Evolutionary conservation across 2,888 invertebrate species (phyloP), one percentile per base, ranked within the genome.

Genomic region (Nomada fucata): DNA sequence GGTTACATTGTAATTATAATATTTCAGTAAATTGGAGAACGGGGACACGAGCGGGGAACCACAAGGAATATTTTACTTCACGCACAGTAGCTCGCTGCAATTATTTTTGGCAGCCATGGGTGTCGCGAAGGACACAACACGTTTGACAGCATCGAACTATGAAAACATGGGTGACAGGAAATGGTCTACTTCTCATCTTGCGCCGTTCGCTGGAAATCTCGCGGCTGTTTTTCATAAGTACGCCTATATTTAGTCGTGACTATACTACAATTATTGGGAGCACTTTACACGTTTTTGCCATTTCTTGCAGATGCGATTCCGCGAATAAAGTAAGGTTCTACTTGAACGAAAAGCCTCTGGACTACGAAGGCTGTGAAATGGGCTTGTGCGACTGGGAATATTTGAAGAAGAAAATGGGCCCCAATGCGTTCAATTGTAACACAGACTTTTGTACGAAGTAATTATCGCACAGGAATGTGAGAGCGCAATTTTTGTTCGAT

Each of bases 301-400:
- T n/a, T 55, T 4, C 50, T 78, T 64, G 15, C 94, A 96, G 96
- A 89, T 96, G 96, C 91, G 94, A 94, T 72, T 89, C 83, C 42
- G n/a, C 77, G 53, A 9, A 95, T 90, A 95, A 95, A 89, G 95
- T 95, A 0, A 94, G 96, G 82, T 96, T 97, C 93, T 95, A 96
- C 83, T 94, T 96, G 71, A 96, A 97, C 90, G 97, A 97, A 91
- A 95, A 95, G 53, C 95, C 96, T 0, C 94, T 97, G 63, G 94
- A 95, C 65, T 92, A 96, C 55, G 95, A 95, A 0, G 96, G 95
- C 63, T 97, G 97, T 91, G 94, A 95, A 3, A 96, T 96, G 0
- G 97, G 97, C 0, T 95, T 97, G 1, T 97, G 97, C 93, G 95
- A 96, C 84, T 97, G 97, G 96, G 94, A 95, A 0, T 94, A 95